Evolutionary conservation across 2,113 vertebrate genomes (phyloP), one percentile per base, ranked within the genome.

Genomic region (Pedetes capensis): DNA sequence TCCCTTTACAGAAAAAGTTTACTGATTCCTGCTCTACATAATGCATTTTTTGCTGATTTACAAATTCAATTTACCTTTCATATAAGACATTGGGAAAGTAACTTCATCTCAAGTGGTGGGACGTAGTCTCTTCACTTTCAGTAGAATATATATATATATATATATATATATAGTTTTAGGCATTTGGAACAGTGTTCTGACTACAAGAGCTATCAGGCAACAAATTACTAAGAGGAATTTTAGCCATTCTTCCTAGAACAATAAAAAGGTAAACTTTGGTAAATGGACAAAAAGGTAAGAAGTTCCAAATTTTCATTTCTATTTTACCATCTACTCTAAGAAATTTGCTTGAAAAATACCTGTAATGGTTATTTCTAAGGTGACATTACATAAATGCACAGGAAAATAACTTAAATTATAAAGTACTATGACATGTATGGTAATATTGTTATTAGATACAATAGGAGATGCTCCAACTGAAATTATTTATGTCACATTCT

Each of bases 401-500:
- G 9, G 5, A 47, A 91, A 87, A 64, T 44, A 71, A 25, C 18
- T 55, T 85, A 18, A 88, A 37, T 2, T 93, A 0, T 51, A 78
- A 85, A 74, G 25, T 37, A 44, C 3, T 72, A 34, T 59, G 72
- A 83, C 57, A 71, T 47, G 23, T 17, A 80, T 66, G 66, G 25
- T 37, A 89, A 69, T 74, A 53, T 68, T 86, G 57, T 78, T 74
- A 37, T 49, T 93, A 49, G 23, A 81, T 59, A 72, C 47, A 55
- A 89, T 27, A 63, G 34, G 29, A 88, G 42, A 68, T 22, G 55
- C 2, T 59, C 11, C 12, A 87, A 42, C 14, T 85, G 37, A 79
- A 89, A 66, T 64, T 29, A 94, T 66, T 85, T 71, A 78, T n/a
- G 34, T 94, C 51, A 91, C 63, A 78, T 59, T 86, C 17, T 91